Percentiles rank a stretch among this genome's conserved stretches.
These are phyloP conservation scores for Ennomos fuscantarius DNA, from an alignment of 2,888 invertebrate genomes.

Conservation along the genomic window DNA sequence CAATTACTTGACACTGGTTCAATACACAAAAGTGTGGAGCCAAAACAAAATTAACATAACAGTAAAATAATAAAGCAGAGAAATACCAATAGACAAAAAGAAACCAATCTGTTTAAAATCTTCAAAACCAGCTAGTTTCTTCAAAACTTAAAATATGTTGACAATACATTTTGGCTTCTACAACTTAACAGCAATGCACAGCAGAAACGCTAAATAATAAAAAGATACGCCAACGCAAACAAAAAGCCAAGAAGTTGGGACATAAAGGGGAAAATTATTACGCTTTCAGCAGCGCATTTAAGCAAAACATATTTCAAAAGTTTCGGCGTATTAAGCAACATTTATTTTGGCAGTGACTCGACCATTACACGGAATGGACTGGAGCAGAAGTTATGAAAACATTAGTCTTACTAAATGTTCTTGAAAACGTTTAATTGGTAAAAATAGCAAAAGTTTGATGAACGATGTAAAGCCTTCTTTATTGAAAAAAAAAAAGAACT, in stretches of 20 bases:
- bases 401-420: slow-evolving; percentile 53
- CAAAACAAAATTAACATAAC: too few relatives aligned
- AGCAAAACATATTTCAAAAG: slow-evolving; percentile 83
- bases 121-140: too few relatives aligned
- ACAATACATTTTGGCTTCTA: not conserved
- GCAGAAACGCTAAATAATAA: slow-evolving; percentile 37
- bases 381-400: slow-evolving; percentile 68
- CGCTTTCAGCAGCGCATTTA: slow-evolving; percentile 84
- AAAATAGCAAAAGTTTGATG: too few relatives aligned
- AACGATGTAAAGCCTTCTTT: too few relatives aligned
- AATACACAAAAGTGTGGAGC: too few relatives aligned
- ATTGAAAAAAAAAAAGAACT: too few relatives aligned
- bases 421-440: slow-evolving; percentile 1
- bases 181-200: slow-evolving; percentile 8
- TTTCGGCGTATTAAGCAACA: slow-evolving; percentile 84
- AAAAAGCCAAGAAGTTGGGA: slow-evolving; percentile 46
- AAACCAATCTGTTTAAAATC: too few relatives aligned
- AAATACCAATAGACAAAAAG: too few relatives aligned
- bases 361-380: slow-evolving; percentile 70
- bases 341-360: slow-evolving; percentile 84
- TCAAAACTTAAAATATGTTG: too few relatives aligned
- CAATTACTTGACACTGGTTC: too few relatives aligned
- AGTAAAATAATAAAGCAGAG: too few relatives aligned
- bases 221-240: slow-evolving; percentile 37
- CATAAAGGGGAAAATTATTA: slow-evolving; percentile 81